A percentile compares a stretch with the other conserved stretches of the same genome.
phyloP scores from a whole-genome alignment of 2,888 invertebrate genomes.

The Cantharis flavilabris region DNA sequence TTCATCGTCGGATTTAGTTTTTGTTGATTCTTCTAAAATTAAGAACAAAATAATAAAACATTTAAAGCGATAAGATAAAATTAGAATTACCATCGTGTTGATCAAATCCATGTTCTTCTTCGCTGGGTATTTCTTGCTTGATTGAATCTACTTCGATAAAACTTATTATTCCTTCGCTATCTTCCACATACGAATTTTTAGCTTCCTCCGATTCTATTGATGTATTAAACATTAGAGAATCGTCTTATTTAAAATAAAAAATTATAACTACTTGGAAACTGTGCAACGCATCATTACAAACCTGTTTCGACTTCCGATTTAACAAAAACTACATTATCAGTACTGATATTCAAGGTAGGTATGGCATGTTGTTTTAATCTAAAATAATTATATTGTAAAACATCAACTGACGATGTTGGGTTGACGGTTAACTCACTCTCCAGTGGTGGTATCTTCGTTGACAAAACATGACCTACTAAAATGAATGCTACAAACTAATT shows the following conservation, averaged over 20 bases:
- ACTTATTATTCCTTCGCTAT: not conserved
- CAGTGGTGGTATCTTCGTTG: not conserved
- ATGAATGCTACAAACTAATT: slow-evolving; percentile 17
- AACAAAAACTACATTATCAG: not conserved
- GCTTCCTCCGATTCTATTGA: not conserved
- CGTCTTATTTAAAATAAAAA: not conserved
- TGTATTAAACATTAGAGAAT: not conserved
- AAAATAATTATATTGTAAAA: not conserved
- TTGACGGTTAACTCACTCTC: slow-evolving; percentile 14
- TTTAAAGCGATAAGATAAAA: not conserved
- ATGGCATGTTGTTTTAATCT: not conserved
- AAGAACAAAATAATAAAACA: not conserved
- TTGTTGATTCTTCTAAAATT: not conserved
- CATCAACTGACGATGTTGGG: not conserved
- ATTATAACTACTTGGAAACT: not conserved
- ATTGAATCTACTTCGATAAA: not conserved
- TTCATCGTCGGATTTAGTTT: not conserved
- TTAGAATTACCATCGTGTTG: not conserved
- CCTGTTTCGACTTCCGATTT: not conserved
- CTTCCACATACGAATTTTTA: not conserved
- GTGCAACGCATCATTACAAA: not conserved
- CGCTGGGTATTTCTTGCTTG: not conserved
- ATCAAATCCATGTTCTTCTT: not conserved
- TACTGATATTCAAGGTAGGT: not conserved
- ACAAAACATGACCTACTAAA: slow-evolving; percentile 15